Evolutionary conservation across 2,113 vertebrate genomes (phyloP).

Genomic region (Thamnophis sirtalis): DNA sequence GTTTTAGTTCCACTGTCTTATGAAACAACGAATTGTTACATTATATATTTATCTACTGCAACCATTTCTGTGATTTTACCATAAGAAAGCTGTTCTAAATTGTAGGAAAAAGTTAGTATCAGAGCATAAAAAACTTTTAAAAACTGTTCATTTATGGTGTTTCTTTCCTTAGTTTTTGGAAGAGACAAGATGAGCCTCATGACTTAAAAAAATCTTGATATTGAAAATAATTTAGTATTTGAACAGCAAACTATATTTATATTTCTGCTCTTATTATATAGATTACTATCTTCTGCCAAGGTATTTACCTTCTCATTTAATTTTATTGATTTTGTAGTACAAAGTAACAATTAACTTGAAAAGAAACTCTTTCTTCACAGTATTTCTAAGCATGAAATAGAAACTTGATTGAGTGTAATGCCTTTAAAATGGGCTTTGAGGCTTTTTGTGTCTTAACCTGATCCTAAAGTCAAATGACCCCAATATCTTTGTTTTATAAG

Average conservation of each 20-base stretch:
- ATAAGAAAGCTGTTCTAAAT: not conserved
- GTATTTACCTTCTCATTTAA: not conserved
- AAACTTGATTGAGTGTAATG: not conserved
- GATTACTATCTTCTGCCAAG: not conserved
- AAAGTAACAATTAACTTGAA: constrained; percentile 22
- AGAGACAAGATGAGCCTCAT: not conserved
- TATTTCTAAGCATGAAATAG: not conserved
- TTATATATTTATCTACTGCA: not conserved
- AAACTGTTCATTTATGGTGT: not conserved
- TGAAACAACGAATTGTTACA: constrained; percentile 9
- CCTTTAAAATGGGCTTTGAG: not conserved
- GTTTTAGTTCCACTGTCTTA: constrained; percentile 7
- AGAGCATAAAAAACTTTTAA: not conserved
- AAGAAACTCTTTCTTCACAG: not conserved
- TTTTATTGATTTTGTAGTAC: constrained; percentile 3
- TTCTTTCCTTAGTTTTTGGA: not conserved
- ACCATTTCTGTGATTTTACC: not conserved
- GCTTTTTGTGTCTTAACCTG: not conserved
- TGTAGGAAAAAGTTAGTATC: not conserved
- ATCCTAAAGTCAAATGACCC: not conserved
- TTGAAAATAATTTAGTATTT: not conserved
- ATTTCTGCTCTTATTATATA: not conserved
- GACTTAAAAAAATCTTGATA: not conserved
- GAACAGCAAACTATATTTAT: not conserved
- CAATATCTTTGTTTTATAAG: not conserved